A percentile compares a stretch with the other conserved stretches of the same genome.
Evolutionary conservation across 2,888 invertebrate genomes (phyloP).

Genomic region (Campopleginae sp.): DNA sequence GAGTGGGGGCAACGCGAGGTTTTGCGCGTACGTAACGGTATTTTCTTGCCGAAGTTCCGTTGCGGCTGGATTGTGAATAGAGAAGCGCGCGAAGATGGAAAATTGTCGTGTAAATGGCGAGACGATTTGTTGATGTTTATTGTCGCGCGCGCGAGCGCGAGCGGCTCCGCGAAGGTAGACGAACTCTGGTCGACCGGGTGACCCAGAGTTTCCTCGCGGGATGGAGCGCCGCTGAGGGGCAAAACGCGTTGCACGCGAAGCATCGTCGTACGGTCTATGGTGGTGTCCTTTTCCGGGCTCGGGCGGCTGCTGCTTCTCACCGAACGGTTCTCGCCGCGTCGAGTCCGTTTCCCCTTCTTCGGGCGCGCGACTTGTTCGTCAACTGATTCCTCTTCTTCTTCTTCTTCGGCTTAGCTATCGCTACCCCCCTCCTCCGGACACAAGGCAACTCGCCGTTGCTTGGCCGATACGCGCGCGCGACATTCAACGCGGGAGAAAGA

Average conservation of each 20-base stretch:
- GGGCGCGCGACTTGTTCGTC: not conserved
- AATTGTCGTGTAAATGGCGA: not conserved
- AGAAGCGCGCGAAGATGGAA: not conserved
- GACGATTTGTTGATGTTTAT: conserved; percentile 28
- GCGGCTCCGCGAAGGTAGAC: conserved; percentile 71
- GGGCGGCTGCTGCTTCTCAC: conserved; percentile 23
- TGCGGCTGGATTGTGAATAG: not conserved
- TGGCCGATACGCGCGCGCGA: conserved; percentile 36
- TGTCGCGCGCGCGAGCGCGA: conserved; percentile 62
- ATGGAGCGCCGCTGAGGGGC: conserved; percentile 17
- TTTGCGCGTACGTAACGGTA: not conserved
- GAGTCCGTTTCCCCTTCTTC: conserved; percentile 29
- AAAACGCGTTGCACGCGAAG: conserved; percentile 53
- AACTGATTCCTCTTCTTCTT: conserved; percentile 29
- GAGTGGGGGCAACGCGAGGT: not conserved
- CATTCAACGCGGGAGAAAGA: conserved; percentile 58
- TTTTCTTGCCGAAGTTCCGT: not conserved
- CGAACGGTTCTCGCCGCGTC: conserved; percentile 41
- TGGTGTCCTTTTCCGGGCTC: conserved; percentile 43
- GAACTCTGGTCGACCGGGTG: conserved; percentile 74
- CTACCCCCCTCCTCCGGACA: too few species aligned
- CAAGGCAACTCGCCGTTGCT: not conserved
- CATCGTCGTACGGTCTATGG: conserved; percentile 33
- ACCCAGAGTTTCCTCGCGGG: conserved; percentile 74
- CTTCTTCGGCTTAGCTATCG: conserved; percentile 6